Evolutionary conservation across 2,888 invertebrate species (phyloP).

Genomic region (Hydroisotoma schaefferi): DNA sequence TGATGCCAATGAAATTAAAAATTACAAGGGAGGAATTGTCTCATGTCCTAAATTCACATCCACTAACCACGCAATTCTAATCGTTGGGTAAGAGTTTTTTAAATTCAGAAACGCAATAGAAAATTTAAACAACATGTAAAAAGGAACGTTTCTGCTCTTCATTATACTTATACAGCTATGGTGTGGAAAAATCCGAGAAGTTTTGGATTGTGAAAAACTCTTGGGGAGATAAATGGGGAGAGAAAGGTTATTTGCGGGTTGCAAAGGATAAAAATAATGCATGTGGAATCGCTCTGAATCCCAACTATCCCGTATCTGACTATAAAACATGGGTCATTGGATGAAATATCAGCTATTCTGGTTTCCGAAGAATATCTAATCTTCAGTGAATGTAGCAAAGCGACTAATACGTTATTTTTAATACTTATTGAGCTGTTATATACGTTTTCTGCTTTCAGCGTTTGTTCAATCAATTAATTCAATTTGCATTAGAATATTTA

Average conservation of each 20-base stretch:
- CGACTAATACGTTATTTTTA: no score
- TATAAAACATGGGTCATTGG: no score
- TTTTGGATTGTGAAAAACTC: constrained; percentile 86
- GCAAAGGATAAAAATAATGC: constrained; percentile 74
- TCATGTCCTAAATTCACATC: not conserved
- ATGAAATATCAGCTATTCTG: no score
- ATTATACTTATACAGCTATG: constrained; percentile 69
- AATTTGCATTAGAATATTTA: no score
- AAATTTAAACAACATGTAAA: no score
- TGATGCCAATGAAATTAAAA: constrained; percentile 11
- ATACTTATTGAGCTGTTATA: no score
- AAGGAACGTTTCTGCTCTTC: no score
- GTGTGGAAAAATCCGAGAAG: constrained; percentile 62
- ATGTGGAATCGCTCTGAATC: constrained; percentile 78
- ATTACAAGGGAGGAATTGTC: constrained; percentile 20
- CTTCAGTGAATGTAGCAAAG: no score
- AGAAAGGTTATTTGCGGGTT: constrained; percentile 82
- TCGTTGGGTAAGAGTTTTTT: constrained; percentile 61
- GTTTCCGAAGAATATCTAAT: no score
- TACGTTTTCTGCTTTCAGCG: no score
- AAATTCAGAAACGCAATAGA: no score
- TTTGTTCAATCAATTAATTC: no score
- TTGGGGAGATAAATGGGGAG: constrained; percentile 65
- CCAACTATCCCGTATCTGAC: constrained; percentile 91
- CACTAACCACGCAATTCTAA: constrained; percentile 81